Evolutionary conservation across 2,113 vertebrate genomes (phyloP).

Genomic region (Pseudolaguvia tuberculata): DNA sequence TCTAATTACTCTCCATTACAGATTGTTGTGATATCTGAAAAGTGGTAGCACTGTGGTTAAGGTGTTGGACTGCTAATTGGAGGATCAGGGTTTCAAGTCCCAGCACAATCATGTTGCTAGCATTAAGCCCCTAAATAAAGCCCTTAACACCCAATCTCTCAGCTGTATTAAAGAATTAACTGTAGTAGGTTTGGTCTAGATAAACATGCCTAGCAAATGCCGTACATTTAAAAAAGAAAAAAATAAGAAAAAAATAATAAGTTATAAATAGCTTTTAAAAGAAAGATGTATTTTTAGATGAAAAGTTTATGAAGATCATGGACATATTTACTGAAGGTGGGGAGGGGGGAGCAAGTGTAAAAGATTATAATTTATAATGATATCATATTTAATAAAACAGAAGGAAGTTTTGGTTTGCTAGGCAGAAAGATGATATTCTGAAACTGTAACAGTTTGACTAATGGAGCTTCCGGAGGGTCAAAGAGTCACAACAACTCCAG

Average conservation of each 20-base stretch:
- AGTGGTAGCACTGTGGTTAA: no score
- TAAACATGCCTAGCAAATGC: background rate
- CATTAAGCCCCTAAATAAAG: no score
- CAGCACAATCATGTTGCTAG: no score
- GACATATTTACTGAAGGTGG: background rate
- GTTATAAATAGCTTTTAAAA: background rate
- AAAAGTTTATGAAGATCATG: slow-evolving; percentile 3
- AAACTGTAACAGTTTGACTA: slow-evolving; percentile 10
- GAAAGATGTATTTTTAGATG: background rate
- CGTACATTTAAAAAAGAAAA: background rate
- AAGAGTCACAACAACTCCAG: slow-evolving; percentile 9
- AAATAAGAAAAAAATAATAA: background rate
- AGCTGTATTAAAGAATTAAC: no score
- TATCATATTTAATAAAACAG: slow-evolving; percentile 21
- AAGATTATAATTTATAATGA: slow-evolving; percentile 6
- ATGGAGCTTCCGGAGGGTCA: slow-evolving; percentile 11
- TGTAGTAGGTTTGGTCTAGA: no score
- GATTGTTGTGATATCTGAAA: no score
- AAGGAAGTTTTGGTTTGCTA: slow-evolving; percentile 1
- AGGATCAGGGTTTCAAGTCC: no score
- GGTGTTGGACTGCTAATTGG: no score
- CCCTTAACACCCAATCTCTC: no score
- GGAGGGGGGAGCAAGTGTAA: background rate
- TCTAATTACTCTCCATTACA: no score
- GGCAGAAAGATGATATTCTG: slow-evolving; percentile 12